Conservation (phyloP, 2,888 invertebrate genomes). For the Nudaria mundana region DNA sequence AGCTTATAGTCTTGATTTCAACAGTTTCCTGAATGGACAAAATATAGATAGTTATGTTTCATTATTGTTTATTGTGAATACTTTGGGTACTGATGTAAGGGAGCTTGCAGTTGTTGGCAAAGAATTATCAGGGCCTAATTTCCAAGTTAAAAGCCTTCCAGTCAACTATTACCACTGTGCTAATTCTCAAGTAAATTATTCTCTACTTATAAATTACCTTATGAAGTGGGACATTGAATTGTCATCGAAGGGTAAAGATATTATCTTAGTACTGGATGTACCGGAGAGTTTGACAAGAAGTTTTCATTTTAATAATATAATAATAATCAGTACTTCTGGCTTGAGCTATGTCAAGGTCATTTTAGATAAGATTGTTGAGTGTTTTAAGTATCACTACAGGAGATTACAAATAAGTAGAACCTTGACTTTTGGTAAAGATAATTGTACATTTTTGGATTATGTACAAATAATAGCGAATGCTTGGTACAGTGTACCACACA, state of each 20-base stretch:
- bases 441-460: conserved; percentile 30
- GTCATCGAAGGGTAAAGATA: conserved; percentile 21
- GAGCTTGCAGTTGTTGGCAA: conserved; percentile 37
- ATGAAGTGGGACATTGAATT: conserved; percentile 39
- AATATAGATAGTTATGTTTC: conserved; percentile 34
- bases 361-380: conserved; percentile 35
- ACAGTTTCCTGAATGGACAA: conserved; percentile 30
- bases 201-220: conserved; percentile 31
- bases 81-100: conserved; percentile 34
- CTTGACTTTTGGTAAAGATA: conserved; percentile 30
- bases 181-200: conserved; percentile 32
- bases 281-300: conserved; percentile 26
- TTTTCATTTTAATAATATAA: conserved; percentile 35
- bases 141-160: conserved; percentile 33
- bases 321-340: conserved; percentile 25
- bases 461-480: conserved; percentile 41
- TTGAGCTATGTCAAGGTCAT: conserved; percentile 31
- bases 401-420: conserved; percentile 40
- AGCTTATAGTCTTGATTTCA: conserved; percentile 32
- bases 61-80: conserved; percentile 36
- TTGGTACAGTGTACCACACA: conserved; percentile 39
- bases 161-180: conserved; percentile 36
- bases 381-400: conserved; percentile 46
- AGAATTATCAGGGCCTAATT: conserved; percentile 27
- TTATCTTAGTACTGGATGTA: conserved; percentile 34